Conservation (phyloP, 1,140 invertebrate genomes). For the Heliconius nattereri region DNA sequence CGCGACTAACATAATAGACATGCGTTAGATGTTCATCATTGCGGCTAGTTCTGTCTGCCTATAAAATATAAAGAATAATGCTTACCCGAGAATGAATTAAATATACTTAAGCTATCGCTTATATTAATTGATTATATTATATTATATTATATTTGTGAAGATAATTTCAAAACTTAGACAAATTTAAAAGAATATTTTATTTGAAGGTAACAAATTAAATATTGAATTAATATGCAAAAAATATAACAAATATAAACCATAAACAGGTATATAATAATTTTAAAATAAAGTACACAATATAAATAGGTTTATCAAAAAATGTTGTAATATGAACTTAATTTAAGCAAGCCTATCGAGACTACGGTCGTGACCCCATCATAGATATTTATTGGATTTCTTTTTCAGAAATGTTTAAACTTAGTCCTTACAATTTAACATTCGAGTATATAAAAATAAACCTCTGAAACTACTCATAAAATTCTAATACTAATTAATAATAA, state of each 20-base stretch:
- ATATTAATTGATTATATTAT: background rate
- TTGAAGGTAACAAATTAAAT: background rate
- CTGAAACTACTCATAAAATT: constrained; percentile 12
- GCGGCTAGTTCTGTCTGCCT: background rate
- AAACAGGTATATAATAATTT: background rate
- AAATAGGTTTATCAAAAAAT: background rate
- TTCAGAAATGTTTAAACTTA: background rate
- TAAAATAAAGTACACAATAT: background rate
- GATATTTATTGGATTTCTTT: background rate
- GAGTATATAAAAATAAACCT: constrained; percentile 9
- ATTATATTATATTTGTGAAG: background rate
- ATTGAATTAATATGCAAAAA: background rate
- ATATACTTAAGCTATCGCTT: background rate
- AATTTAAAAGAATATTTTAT: background rate
- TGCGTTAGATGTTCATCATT: background rate
- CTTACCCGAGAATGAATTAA: background rate
- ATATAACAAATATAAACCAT: background rate
- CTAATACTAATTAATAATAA: background rate
- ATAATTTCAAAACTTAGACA: background rate
- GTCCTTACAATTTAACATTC: background rate
- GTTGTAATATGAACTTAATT: background rate
- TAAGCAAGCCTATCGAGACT: background rate
- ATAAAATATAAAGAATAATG: constrained; percentile 1
- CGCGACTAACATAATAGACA: constrained; percentile 7
- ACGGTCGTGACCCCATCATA: background rate